Conservation (phyloP, 2,888 invertebrate species). For the Hirtodrosophila histrioides region DNA sequence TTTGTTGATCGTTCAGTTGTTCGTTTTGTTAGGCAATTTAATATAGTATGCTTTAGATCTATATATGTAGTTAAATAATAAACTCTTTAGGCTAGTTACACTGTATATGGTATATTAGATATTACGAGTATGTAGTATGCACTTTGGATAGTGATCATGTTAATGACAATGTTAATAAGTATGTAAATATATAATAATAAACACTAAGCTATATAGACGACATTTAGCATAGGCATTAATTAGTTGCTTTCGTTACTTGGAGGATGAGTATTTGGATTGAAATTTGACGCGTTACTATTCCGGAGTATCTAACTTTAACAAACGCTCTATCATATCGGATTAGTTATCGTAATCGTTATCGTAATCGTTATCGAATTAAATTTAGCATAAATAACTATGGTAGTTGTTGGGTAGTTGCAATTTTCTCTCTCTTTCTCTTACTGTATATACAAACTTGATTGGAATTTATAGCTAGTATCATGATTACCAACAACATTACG, state of each 20-base stretch:
- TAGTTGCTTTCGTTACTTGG: constrained; percentile 75
- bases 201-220: constrained; percentile 71
- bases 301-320: constrained; percentile 54
- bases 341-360: constrained; percentile 24
- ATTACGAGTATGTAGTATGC: constrained; percentile 50
- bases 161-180: constrained; percentile 26
- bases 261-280: constrained; percentile 57
- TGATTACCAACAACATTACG: constrained; percentile 6
- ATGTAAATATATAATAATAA: constrained; percentile 18
- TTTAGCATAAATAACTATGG: constrained; percentile 52
- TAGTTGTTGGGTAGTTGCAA: constrained; percentile 39
- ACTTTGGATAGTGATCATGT: constrained; percentile 47
- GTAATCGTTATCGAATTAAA: constrained; percentile 27
- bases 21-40: constrained; percentile 15
- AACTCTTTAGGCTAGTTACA: constrained; percentile 60
- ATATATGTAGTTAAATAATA: constrained; percentile 60
- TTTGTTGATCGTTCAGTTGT: constrained; percentile 66
- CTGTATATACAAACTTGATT: constrained; percentile 56
- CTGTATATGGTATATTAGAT: constrained; percentile 35
- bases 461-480: constrained; percentile 13
- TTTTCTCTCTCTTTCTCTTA: constrained; percentile 29
- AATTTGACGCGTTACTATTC: constrained; percentile 19
- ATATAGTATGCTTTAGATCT: constrained; percentile 27
- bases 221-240: constrained; percentile 77
- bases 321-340: constrained; percentile 36